phyloP scores from a whole-genome alignment of 2,888 invertebrate genomes.

The Sinohyriopsis cumingii region DNA sequence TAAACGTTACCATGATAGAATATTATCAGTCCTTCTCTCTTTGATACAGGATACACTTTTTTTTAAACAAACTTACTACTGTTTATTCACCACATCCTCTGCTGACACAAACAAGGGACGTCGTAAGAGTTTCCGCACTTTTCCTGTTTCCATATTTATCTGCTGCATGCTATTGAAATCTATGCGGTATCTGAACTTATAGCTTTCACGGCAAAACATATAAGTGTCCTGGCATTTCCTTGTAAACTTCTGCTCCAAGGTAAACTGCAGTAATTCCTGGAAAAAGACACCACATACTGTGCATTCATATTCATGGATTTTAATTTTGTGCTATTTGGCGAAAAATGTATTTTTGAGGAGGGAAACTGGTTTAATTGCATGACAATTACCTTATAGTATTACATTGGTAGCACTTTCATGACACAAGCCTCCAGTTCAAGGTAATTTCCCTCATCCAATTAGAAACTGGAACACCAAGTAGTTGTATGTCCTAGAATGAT shows the following conservation, averaged over 20 bases:
- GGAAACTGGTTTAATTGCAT: too few species aligned
- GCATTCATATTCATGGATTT: not conserved
- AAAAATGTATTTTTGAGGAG: too few species aligned
- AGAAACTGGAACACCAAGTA: too few species aligned
- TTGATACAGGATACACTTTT: too few species aligned
- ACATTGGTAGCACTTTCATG: too few species aligned
- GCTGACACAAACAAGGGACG: constrained; percentile 19
- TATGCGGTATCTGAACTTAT: constrained; percentile 21
- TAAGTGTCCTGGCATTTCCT: constrained; percentile 20
- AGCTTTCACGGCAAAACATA: constrained; percentile 24
- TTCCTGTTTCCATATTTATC: constrained; percentile 22
- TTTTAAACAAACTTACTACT: constrained; percentile 6
- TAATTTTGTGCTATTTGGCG: too few species aligned
- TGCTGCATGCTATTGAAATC: constrained; percentile 27
- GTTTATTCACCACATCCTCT: constrained; percentile 4
- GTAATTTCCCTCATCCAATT: too few species aligned
- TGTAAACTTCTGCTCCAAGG: constrained; percentile 26
- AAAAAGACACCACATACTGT: not conserved
- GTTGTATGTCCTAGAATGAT: too few species aligned
- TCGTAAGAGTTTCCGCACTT: constrained; percentile 10
- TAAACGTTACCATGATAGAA: too few species aligned
- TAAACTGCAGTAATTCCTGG: constrained; percentile 18
- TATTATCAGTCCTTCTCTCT: too few species aligned
- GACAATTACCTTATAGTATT: too few species aligned
- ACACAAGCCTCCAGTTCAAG: too few species aligned